A percentile compares a stretch with the other conserved stretches of the same genome.
These are phyloP conservation scores for Stegostoma tigrinum DNA, from an alignment of 2,113 vertebrate species.

Conservation along the genomic window DNA sequence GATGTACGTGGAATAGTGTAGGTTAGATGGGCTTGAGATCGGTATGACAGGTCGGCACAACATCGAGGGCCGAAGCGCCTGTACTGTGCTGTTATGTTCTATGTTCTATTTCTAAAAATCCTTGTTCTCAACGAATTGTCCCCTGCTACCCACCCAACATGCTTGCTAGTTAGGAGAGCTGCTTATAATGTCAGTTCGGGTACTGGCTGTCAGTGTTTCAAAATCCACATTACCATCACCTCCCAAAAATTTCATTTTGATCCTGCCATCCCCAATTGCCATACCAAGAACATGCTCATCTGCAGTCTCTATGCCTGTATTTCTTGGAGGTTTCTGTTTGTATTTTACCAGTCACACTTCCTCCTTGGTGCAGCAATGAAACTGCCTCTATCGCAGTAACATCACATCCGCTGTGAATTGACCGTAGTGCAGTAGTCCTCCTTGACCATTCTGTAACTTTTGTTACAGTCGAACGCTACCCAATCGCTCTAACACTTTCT, in stretches of 20 bases:
- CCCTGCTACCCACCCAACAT: not conserved
- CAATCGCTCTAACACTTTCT: not conserved
- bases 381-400: not conserved
- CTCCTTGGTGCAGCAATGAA: too few relatives aligned
- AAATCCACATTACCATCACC: not conserved
- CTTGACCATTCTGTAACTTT: not conserved
- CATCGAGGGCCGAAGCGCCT: too few relatives aligned
- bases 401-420: not conserved
- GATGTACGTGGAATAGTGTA: too few relatives aligned
- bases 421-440: not conserved
- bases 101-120: not conserved
- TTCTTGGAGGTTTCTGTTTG: too few relatives aligned
- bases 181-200: not conserved
- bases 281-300: not conserved
- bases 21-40: too few relatives aligned
- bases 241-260: not conserved
- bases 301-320: not conserved
- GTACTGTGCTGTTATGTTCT: too few relatives aligned
- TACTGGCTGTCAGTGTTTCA: not conserved
- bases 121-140: not conserved
- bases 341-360: too few relatives aligned
- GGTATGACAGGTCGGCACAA: too few relatives aligned
- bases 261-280: not conserved
- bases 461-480: not conserved
- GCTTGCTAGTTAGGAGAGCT: not conserved